These are phyloP conservation scores for Chanos chanos DNA, from an alignment of 2,797 vertebrate species.

Conservation along the genomic window DNA sequence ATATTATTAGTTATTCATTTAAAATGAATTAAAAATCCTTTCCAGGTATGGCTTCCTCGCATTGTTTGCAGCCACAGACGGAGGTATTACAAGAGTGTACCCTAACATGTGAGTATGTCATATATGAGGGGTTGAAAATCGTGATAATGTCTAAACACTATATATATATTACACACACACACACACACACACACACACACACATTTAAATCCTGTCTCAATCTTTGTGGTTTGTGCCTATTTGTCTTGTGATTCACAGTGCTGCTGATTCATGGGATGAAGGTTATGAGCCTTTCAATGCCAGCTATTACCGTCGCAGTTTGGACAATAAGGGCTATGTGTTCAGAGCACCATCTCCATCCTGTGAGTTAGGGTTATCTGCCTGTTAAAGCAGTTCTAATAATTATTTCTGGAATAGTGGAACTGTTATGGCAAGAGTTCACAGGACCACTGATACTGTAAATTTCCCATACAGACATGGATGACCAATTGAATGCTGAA, in stretches of 20 bases:
- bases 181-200: too few relatives aligned
- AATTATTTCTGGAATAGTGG: too few relatives aligned
- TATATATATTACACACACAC: too few relatives aligned
- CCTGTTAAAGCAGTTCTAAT: neutral
- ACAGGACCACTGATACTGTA: too few relatives aligned
- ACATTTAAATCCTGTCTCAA: too few relatives aligned
- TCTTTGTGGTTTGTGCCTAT: neutral
- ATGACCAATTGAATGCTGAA: conserved; percentile 77
- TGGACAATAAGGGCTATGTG: conserved; percentile 93
- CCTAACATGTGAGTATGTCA: conserved; percentile 87
- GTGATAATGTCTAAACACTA: too few relatives aligned
- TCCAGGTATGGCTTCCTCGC: conserved; percentile 93
- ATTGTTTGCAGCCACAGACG: conserved; percentile 91
- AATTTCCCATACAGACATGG: too few relatives aligned
- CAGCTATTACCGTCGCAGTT: conserved; percentile 91
- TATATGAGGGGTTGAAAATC: neutral
- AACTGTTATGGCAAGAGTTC: too few relatives aligned
- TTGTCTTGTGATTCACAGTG: conserved; percentile 66
- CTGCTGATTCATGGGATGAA: conserved; percentile 92
- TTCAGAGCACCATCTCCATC: conserved; percentile 85
- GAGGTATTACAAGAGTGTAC: conserved; percentile 92
- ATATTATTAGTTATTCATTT: too few relatives aligned
- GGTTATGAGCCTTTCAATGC: conserved; percentile 92
- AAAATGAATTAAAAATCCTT: too few relatives aligned
- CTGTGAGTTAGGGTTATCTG: conserved; percentile 65